Conservation (phyloP, 2,888 invertebrate species). For the Glyphotaelius pellucidus region DNA sequence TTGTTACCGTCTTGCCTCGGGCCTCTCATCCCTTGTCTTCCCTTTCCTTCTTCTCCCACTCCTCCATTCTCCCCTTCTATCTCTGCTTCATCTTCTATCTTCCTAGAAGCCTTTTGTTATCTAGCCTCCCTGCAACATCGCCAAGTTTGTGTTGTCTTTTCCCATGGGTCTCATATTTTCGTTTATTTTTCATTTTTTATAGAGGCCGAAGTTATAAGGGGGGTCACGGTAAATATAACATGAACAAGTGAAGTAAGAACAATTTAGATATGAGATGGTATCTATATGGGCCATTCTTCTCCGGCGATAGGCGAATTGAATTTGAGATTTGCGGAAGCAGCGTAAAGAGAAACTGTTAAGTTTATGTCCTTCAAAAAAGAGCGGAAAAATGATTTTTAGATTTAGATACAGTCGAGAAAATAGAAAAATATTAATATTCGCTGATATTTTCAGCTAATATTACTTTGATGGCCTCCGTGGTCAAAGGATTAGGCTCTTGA, state of each 20-base stretch:
- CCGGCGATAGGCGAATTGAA: constrained; percentile 61
- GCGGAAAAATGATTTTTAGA: neutral
- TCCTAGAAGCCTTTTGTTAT: constrained; percentile 54
- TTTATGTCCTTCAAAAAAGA: neutral
- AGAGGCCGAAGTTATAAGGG: constrained; percentile 59
- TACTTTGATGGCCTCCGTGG: no score
- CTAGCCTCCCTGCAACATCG: constrained; percentile 58
- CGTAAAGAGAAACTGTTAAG: neutral
- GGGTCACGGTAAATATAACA: constrained; percentile 49
- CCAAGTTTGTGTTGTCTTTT: constrained; percentile 63
- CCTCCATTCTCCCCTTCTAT: constrained; percentile 17
- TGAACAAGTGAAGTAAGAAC: constrained; percentile 39
- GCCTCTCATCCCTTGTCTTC: constrained; percentile 42
- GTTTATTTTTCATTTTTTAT: constrained; percentile 64
- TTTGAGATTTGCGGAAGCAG: constrained; percentile 49
- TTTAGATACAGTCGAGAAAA: no score
- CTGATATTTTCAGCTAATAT: neutral
- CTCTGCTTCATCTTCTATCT: constrained; percentile 44
- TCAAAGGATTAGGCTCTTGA: no score
- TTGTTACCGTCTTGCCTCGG: constrained; percentile 60
- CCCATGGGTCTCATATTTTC: constrained; percentile 64
- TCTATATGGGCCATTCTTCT: constrained; percentile 62
- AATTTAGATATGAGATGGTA: constrained; percentile 56
- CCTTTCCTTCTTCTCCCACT: constrained; percentile 14
- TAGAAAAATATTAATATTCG: no score